phyloP scores from a whole-genome alignment of 1,140 invertebrate genomes.

The Drosophila arizonae region DNA sequence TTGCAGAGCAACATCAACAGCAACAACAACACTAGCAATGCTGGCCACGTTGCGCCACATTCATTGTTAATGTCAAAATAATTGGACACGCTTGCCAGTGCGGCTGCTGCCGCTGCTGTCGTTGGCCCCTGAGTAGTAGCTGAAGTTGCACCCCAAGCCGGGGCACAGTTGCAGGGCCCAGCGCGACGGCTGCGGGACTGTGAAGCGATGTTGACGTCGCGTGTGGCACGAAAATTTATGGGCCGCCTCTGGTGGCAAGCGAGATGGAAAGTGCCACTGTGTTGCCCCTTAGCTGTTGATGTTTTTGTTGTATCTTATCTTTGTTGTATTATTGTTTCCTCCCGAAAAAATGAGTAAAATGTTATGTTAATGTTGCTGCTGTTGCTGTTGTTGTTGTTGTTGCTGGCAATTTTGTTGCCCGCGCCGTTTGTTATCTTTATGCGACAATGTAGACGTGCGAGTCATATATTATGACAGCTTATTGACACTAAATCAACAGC shows the following conservation, averaged over 20 bases:
- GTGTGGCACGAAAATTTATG: conserved; percentile 80
- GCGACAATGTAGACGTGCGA: conserved; percentile 52
- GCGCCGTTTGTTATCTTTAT: conserved; percentile 45
- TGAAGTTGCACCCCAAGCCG: conserved; percentile 25
- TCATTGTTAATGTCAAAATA: conserved; percentile 81
- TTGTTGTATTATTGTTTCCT: conserved; percentile 13
- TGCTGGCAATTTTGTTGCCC: conserved; percentile 34
- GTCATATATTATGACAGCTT: conserved; percentile 75
- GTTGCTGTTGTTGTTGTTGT: conserved; percentile 16
- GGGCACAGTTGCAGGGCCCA: conserved; percentile 19
- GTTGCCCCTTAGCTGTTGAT: background rate
- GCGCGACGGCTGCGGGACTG: conserved; percentile 6
- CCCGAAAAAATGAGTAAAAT: conserved; percentile 50
- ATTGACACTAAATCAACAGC: conserved; percentile 69
- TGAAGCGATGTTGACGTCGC: conserved; percentile 43
- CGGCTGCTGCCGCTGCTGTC: background rate
- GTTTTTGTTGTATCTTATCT: background rate
- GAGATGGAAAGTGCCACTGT: conserved; percentile 47
- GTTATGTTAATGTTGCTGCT: conserved; percentile 49
- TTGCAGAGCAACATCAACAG: conserved; percentile 18
- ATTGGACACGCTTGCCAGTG: conserved; percentile 75
- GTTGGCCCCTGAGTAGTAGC: conserved; percentile 28
- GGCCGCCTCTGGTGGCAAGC: conserved; percentile 51
- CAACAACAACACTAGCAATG: conserved; percentile 1
- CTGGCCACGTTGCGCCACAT: conserved; percentile 64